phyloP scores from a whole-genome alignment of 2,888 invertebrate species.

The Cephus pulcher region DNA sequence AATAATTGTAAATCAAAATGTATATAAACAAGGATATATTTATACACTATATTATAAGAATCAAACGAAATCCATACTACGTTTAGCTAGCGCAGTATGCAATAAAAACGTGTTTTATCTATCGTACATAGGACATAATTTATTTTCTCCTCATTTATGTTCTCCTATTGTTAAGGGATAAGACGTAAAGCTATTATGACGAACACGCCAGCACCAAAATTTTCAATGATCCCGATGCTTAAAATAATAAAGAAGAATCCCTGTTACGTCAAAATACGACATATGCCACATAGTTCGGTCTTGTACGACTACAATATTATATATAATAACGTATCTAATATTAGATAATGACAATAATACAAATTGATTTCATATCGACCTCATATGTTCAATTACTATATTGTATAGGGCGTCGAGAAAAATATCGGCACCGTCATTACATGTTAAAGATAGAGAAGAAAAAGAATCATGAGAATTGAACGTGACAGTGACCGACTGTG shows the following conservation, averaged over 20 bases:
- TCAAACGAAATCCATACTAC: not conserved
- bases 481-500: not conserved
- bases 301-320: not conserved
- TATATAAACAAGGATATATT: not conserved
- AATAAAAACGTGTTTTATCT: not conserved
- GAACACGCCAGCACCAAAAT: not conserved
- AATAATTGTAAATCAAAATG: not conserved
- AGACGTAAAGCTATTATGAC: not conserved
- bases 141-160: not conserved
- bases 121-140: not conserved
- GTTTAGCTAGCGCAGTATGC: not conserved
- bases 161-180: not conserved
- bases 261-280: not conserved
- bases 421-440: not conserved
- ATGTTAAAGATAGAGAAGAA: not conserved
- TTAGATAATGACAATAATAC: not conserved
- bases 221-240: not conserved
- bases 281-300: not conserved
- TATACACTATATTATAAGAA: not conserved
- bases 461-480: not conserved
- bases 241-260: not conserved
- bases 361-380: not conserved
- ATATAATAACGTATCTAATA: not conserved
- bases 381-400: not conserved
- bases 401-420: not conserved